Conservation (phyloP, 2,888 invertebrate genomes). For the Cheilosia impressa region DNA sequence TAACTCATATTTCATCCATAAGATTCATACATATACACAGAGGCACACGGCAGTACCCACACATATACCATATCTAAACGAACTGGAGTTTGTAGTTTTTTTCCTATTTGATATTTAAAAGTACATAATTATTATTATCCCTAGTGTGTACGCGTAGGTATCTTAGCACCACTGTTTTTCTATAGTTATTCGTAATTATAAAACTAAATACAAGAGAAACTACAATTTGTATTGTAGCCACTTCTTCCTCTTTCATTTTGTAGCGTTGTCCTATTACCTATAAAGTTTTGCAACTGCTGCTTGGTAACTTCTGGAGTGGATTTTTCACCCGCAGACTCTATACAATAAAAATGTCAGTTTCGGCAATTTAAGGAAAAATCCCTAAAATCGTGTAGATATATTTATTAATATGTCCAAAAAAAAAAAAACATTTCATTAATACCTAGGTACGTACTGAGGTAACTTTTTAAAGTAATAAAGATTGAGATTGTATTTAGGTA, state of each 20-base stretch:
- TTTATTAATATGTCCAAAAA: no score
- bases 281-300: background rate
- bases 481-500: background rate
- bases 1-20: conserved; percentile 64
- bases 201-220: conserved; percentile 42
- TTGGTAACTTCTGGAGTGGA: no score
- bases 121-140: background rate
- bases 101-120: conserved; percentile 30
- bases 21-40: conserved; percentile 3
- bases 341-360: background rate
- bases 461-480: background rate
- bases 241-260: background rate
- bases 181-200: conserved; percentile 57
- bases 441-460: background rate
- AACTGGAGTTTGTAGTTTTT: background rate
- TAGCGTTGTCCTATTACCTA: no score
- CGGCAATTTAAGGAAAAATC: background rate
- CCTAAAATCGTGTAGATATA: no score
- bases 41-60: conserved; percentile 9
- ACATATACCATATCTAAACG: background rate
- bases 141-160: background rate
- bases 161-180: conserved; percentile 28
- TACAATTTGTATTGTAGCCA: conserved; percentile 50
- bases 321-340: no score
- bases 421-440: background rate